A percentile compares a stretch with the other conserved stretches of the same genome.
Conservation (phyloP, 2,797 vertebrate genomes). For the Etheostoma perlongum region DNA sequence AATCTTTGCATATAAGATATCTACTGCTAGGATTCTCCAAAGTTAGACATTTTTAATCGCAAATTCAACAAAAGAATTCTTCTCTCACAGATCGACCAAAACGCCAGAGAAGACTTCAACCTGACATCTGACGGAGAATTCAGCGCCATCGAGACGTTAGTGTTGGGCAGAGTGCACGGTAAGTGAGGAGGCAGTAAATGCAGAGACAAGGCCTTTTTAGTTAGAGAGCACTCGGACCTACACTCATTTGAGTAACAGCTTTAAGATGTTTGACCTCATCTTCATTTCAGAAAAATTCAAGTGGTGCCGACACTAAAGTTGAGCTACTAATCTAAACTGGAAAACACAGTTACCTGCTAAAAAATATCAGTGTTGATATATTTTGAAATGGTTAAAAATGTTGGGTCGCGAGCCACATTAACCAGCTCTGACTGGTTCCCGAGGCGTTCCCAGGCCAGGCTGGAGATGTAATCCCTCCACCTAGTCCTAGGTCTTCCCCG, state of each 20-base stretch:
- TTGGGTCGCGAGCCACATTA: too few relatives aligned
- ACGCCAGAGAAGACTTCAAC: constrained; percentile 27
- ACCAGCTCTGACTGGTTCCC: too few relatives aligned
- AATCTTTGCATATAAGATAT: not conserved
- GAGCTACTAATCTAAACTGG: too few relatives aligned
- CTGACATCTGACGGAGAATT: constrained; percentile 79
- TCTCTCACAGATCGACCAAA: constrained; percentile 31
- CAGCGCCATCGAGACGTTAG: constrained; percentile 72
- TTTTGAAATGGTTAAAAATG: too few relatives aligned
- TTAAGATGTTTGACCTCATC: constrained; percentile 21
- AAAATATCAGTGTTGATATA: too few relatives aligned
- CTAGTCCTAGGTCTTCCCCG: too few relatives aligned
- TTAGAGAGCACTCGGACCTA: constrained; percentile 10
- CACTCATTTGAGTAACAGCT: constrained; percentile 35
- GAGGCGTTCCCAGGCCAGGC: too few relatives aligned
- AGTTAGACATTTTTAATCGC: not conserved
- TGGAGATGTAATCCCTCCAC: too few relatives aligned
- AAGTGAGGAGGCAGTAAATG: constrained; percentile 25
- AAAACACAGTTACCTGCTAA: not conserved
- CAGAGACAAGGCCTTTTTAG: constrained; percentile 2
- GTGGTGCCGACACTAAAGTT: too few relatives aligned
- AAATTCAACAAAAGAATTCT: not conserved
- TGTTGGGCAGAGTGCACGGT: constrained; percentile 35
- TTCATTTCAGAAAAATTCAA: not conserved
- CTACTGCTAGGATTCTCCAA: not conserved